Evolutionary conservation across 2,113 vertebrate species (phyloP).

Genomic region (Cheilinus undulatus): DNA sequence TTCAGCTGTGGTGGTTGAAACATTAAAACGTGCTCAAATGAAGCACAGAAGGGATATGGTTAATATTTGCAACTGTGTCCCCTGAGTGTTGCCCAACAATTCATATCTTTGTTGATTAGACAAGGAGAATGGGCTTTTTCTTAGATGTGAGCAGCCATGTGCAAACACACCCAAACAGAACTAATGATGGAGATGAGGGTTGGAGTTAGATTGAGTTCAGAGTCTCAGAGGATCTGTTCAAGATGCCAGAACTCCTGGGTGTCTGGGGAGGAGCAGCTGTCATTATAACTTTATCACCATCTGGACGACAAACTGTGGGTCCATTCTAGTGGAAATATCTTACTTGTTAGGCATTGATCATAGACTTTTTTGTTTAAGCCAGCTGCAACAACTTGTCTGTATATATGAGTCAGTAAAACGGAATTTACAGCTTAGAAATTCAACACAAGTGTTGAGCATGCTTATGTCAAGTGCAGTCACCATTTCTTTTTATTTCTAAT

Average conservation of each 20-base stretch:
- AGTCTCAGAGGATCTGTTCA: constrained; percentile 51
- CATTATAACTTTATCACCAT: constrained; percentile 62
- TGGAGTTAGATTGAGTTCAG: constrained; percentile 42
- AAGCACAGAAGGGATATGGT: constrained; percentile 15
- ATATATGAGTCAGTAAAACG: no score
- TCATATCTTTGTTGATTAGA: constrained; percentile 46
- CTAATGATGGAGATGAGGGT: constrained; percentile 63
- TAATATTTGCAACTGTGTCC: constrained; percentile 3
- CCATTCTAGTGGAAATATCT: background rate
- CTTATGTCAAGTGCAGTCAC: no score
- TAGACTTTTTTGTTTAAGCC: background rate
- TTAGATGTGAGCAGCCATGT: constrained; percentile 64
- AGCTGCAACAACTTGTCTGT: no score
- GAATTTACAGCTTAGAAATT: no score
- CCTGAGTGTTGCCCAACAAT: constrained; percentile 20
- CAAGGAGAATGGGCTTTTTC: constrained; percentile 16
- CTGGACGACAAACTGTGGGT: constrained; percentile 46
- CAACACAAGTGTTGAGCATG: no score
- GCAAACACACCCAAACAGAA: constrained; percentile 52
- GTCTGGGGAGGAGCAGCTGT: constrained; percentile 66
- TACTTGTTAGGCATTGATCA: constrained; percentile 17
- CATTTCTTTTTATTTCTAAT: no score
- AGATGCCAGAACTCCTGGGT: constrained; percentile 42
- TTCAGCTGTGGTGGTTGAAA: background rate
- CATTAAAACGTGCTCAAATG: background rate